Conservation (phyloP, 2,797 vertebrate species). For the Tinamus major region DNA sequence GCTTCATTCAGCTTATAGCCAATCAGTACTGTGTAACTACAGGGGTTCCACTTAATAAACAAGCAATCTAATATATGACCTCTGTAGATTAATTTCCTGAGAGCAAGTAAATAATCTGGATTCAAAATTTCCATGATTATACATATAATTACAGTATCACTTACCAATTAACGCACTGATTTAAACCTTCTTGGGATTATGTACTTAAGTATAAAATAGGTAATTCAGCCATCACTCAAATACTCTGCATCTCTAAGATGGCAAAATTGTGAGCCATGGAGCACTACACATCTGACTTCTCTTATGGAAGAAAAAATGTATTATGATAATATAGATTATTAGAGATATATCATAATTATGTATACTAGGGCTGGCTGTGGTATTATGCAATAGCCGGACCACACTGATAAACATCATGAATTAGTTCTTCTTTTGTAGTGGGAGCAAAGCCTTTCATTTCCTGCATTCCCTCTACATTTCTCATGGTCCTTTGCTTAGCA, state of each 20-base stretch:
- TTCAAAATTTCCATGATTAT: conserved; percentile 82
- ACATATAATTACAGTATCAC: conserved; percentile 82
- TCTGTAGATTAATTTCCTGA: conserved; percentile 82
- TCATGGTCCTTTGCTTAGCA: conserved; percentile 12
- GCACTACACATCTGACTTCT: conserved; percentile 56
- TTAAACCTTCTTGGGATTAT: conserved; percentile 80
- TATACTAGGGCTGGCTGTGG: not conserved
- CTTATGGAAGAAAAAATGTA: conserved; percentile 13
- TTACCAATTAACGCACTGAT: conserved; percentile 84
- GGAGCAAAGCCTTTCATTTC: conserved; percentile 12
- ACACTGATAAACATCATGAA: conserved; percentile 18
- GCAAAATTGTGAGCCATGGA: conserved; percentile 30
- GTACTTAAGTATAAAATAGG: conserved; percentile 78
- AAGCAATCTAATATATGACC: conserved; percentile 80
- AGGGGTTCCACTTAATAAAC: conserved; percentile 83
- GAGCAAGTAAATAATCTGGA: conserved; percentile 83
- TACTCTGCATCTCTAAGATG: conserved; percentile 51
- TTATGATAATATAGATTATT: conserved; percentile 12
- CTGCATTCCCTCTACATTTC: conserved; percentile 46
- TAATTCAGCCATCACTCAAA: conserved; percentile 70
- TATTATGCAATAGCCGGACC: conserved; percentile 21
- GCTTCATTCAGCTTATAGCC: conserved; percentile 75
- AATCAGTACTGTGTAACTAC: conserved; percentile 77
- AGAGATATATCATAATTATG: not conserved
- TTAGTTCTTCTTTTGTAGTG: not conserved